Evolutionary conservation across 2,113 vertebrate species (phyloP), one percentile per base, ranked within the genome.

Genomic region (Alaudala cheleensis): DNA sequence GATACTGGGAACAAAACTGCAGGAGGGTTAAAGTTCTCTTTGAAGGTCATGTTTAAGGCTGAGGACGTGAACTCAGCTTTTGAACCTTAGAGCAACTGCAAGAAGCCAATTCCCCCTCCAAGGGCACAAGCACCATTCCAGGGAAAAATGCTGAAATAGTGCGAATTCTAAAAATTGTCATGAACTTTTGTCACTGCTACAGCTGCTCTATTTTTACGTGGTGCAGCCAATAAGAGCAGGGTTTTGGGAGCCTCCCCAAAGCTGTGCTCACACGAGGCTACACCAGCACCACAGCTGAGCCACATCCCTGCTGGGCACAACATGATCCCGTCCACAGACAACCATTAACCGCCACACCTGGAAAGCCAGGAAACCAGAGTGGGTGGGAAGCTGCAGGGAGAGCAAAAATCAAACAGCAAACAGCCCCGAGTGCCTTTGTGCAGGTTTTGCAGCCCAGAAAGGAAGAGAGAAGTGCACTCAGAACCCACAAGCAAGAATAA

Each of bases 271-370:
- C 44, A 23, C 0, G 0, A 34, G 61, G 70, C 62, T 77, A 62
- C 85, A 70, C 45, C 72, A 84, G n/a, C 19, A 20, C 8, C 53
- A 14, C n/a, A 51, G 21, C 57, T 7, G 49, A 80, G 24, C 49
- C 56, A 13, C 0, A 0, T 5, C 70, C 58, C 84, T 54, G 65
- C 20, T 2, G 3, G 47, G 56, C 8, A 7, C 57, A 39, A 0
- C 1, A 6, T 7, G 2, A 65, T 47, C 28, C 37, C 1, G 0
- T 60, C 47, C 47, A 71, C 49, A 72, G 11, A 29, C 40, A 80
- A 15, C 11, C 21, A 7, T 6, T 23, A 26, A 33, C 51, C 72
- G 28, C 57, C 79, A 67, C 29, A 22, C 25, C 58, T 53, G 0
- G 1, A 80, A 34, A 33, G 61, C 39, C 67, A 81, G 62, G 69